These are phyloP conservation scores for Melipona quadrifasciata DNA, from an alignment of 1,140 invertebrate genomes.

Conservation along the genomic window DNA sequence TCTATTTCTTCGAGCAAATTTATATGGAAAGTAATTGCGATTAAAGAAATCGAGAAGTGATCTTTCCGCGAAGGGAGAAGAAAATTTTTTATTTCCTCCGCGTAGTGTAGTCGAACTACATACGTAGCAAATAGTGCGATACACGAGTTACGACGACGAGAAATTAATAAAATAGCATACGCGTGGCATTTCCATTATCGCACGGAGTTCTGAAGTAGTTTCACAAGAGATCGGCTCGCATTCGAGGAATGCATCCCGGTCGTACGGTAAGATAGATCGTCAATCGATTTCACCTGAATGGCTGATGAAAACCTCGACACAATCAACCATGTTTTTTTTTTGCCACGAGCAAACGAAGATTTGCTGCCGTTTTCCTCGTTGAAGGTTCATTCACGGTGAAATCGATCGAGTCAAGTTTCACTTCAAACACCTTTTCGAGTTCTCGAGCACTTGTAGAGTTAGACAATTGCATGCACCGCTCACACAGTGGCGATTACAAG, in stretches of 20 bases:
- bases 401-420: constrained; percentile 12
- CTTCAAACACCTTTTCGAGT: constrained; percentile 32
- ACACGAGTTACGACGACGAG: constrained; percentile 1
- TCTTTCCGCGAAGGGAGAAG: background rate
- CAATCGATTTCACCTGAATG: constrained; percentile 26
- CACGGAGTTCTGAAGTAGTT: constrained; percentile 55
- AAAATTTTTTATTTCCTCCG: constrained; percentile 44
- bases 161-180: constrained; percentile 34
- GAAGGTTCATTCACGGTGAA: constrained; percentile 15
- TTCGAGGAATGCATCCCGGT: constrained; percentile 32
- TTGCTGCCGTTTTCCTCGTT: background rate
- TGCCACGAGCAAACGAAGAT: background rate
- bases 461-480: constrained; percentile 33
- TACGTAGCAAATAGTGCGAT: background rate
- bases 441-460: constrained; percentile 40
- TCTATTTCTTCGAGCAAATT: background rate
- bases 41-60: background rate
- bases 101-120: background rate
- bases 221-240: constrained; percentile 21
- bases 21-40: background rate
- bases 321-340: background rate
- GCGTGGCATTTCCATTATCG: constrained; percentile 47
- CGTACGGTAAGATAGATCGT: constrained; percentile 46
- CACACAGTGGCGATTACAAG: background rate
- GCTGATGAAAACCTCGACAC: background rate